These are phyloP conservation scores for Zaprionus nigranus DNA, from an alignment of 1,140 invertebrate genomes.

Conservation along the genomic window DNA sequence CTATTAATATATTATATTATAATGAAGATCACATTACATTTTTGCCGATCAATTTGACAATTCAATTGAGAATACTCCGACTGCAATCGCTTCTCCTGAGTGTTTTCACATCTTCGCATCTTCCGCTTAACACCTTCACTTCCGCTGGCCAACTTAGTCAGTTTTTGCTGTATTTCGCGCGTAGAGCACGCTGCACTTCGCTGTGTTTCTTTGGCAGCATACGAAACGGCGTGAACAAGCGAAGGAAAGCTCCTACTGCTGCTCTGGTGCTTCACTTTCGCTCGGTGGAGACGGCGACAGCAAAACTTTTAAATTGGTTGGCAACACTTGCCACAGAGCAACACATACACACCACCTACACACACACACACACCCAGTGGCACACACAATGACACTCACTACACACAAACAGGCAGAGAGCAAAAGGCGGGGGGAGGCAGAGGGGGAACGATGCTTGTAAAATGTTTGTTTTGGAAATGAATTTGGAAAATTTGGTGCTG, in stretches of 20 bases:
- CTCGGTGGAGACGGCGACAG: slow-evolving; percentile 61
- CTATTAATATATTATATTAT: no score
- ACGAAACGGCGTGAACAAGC: slow-evolving; percentile 63
- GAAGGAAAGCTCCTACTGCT: slow-evolving; percentile 20
- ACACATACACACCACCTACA: slow-evolving; percentile 26
- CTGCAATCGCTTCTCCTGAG: neutral
- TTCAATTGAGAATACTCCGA: neutral
- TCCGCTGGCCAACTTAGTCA: slow-evolving; percentile 7
- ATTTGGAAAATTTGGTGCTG: slow-evolving; percentile 75
- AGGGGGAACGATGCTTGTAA: slow-evolving; percentile 39
- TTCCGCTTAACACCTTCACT: neutral
- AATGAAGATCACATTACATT: neutral
- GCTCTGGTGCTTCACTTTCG: slow-evolving; percentile 66
- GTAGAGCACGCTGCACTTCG: slow-evolving; percentile 42
- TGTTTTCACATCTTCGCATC: no score
- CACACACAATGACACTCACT: slow-evolving; percentile 26
- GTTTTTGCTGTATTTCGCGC: slow-evolving; percentile 14
- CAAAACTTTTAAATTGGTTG: slow-evolving; percentile 83
- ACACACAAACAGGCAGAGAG: slow-evolving; percentile 21
- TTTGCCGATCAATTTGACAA: neutral
- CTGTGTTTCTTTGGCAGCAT: slow-evolving; percentile 70
- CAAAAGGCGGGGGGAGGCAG: neutral
- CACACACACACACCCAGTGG: slow-evolving; percentile 1
- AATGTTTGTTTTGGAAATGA: slow-evolving; percentile 84
- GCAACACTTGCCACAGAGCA: slow-evolving; percentile 70